A percentile compares a stretch with the other conserved stretches of the same genome.
Conservation (phyloP, 1,140 invertebrate genomes). For the Zeugodacus cucurbitae region DNA sequence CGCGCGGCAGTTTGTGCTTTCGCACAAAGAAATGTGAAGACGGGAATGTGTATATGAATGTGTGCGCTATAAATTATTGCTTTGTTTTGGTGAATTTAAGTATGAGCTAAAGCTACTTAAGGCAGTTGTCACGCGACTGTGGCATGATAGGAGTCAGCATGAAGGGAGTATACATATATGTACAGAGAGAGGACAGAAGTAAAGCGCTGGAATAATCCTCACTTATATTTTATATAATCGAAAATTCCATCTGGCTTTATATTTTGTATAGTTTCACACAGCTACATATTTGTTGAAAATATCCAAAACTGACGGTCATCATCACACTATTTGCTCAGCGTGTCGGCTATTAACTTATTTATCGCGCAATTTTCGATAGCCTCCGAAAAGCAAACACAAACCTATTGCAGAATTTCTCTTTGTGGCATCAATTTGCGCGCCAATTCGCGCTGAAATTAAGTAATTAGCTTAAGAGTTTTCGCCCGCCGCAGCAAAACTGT, state of each 20-base stretch:
- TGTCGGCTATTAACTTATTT: not conserved
- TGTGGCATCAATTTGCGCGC: not conserved
- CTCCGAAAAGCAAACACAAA: not conserved
- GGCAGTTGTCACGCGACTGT: no score
- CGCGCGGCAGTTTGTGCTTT: not conserved
- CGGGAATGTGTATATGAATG: not conserved
- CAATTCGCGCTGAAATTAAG: not conserved
- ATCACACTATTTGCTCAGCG: no score
- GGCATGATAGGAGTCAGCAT: not conserved
- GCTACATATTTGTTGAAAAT: not conserved
- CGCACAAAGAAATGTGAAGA: not conserved
- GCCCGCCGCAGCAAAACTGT: not conserved
- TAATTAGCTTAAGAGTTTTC: not conserved
- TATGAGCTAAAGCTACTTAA: not conserved
- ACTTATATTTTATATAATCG: not conserved
- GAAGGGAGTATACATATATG: not conserved
- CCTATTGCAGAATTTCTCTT: not conserved
- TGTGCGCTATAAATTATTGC: not conserved
- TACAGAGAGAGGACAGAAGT: no score
- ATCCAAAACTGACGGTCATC: not conserved
- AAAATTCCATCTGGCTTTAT: not conserved
- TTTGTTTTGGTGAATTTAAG: not conserved
- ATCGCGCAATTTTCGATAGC: not conserved
- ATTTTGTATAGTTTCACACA: not conserved
- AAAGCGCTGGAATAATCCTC: no score